Percentiles rank a stretch among this genome's conserved stretches.
Conservation (phyloP, 2,888 invertebrate genomes). For the Cryptocephalus moraei region DNA sequence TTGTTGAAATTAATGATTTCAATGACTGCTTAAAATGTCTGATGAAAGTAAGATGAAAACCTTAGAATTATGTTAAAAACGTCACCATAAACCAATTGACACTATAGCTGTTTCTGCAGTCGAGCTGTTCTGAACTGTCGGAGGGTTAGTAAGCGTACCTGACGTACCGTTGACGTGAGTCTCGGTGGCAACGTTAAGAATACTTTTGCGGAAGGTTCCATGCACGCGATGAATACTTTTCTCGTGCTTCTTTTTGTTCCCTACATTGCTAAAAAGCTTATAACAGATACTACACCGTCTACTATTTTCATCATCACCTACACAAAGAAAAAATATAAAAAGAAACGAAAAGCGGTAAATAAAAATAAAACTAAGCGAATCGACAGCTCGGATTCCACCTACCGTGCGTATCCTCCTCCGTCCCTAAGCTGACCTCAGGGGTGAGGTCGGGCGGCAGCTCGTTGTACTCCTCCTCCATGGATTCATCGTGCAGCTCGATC, state of each 20-base stretch:
- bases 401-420: background rate
- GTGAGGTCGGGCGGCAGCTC: constrained; percentile 24
- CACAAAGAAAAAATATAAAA: constrained; percentile 10
- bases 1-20: too few relatives aligned
- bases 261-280: constrained; percentile 26
- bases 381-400: background rate
- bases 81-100: too few relatives aligned
- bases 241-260: constrained; percentile 30
- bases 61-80: too few relatives aligned
- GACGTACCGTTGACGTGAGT: too few relatives aligned
- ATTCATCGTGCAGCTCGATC: constrained; percentile 16
- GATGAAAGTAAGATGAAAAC: too few relatives aligned
- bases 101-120: too few relatives aligned
- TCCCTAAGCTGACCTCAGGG: constrained; percentile 7
- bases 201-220: background rate
- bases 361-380: constrained; percentile 3
- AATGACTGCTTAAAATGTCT: too few relatives aligned
- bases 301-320: constrained; percentile 7
- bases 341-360: constrained; percentile 4
- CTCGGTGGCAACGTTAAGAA: too few relatives aligned
- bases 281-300: constrained; percentile 26
- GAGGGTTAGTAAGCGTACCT: too few relatives aligned
- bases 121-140: too few relatives aligned
- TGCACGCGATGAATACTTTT: constrained; percentile 16
- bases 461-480: constrained; percentile 23